phyloP scores from a whole-genome alignment of 2,888 invertebrate genomes.

The Eupithecia exiguata region DNA sequence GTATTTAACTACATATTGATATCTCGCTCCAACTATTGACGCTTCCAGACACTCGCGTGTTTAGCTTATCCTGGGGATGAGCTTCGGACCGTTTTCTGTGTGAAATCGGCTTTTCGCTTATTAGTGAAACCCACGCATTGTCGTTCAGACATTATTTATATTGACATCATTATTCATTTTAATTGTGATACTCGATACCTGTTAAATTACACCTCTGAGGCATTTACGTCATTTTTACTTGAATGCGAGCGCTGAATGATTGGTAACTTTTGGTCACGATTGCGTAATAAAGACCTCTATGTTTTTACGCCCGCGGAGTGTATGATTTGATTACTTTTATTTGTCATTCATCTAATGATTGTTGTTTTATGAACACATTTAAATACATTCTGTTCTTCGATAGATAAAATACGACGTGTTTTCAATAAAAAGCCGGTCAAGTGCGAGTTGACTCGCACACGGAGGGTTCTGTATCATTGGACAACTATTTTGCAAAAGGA shows the following conservation, averaged over 20 bases:
- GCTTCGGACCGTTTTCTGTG: constrained; percentile 10
- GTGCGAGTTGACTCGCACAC: no score
- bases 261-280: constrained; percentile 19
- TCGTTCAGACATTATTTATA: constrained; percentile 56
- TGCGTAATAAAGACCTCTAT: constrained; percentile 10
- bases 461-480: no score
- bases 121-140: constrained; percentile 52
- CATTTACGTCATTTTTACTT: constrained; percentile 43
- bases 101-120: constrained; percentile 27
- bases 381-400: not conserved
- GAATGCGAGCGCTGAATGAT: constrained; percentile 32
- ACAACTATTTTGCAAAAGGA: no score
- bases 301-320: not conserved
- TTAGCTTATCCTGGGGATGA: not conserved
- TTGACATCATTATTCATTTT: constrained; percentile 63
- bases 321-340: not conserved
- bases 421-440: not conserved
- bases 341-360: not conserved
- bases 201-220: constrained; percentile 58
- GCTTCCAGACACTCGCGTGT: not conserved
- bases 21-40: not conserved
- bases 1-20: not conserved
- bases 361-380: not conserved
- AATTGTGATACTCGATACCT: constrained; percentile 62
- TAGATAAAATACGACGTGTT: not conserved